These are phyloP conservation scores for Ferdinandea cuprea DNA, from an alignment of 2,888 invertebrate species.

Conservation along the genomic window DNA sequence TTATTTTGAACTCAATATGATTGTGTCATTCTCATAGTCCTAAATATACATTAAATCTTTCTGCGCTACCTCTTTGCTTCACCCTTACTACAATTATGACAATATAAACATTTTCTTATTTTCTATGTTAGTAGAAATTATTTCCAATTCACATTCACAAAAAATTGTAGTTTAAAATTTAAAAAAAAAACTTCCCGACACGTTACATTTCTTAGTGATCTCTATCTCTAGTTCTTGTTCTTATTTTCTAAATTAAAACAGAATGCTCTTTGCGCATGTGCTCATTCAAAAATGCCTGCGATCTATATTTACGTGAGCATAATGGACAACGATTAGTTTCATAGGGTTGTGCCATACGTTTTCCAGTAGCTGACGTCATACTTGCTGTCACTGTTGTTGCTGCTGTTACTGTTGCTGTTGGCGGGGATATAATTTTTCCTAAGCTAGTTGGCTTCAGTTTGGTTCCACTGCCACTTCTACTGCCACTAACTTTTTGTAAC, in stretches of 20 bases:
- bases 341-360: slow-evolving; percentile 77
- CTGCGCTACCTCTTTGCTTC: not conserved
- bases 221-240: not conserved
- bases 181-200: not conserved
- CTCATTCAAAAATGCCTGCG: slow-evolving; percentile 82
- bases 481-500: slow-evolving; percentile 3
- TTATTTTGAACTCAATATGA: too few relatives aligned
- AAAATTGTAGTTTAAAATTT: not conserved
- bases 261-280: slow-evolving; percentile 83
- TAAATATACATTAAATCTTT: too few relatives aligned
- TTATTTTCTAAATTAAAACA: slow-evolving; percentile 74
- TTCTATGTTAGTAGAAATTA: too few relatives aligned
- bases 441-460: not conserved
- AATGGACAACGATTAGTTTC: slow-evolving; percentile 82
- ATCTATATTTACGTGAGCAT: slow-evolving; percentile 81
- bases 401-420: slow-evolving; percentile 22
- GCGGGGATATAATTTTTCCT: slow-evolving; percentile 3
- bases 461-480: slow-evolving; percentile 8
- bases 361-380: slow-evolving; percentile 40
- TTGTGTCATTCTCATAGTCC: too few relatives aligned
- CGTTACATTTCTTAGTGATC: not conserved
- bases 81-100: not conserved
- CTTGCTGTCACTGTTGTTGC: too few relatives aligned
- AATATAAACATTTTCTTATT: not conserved
- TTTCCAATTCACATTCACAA: not conserved